A percentile compares a stretch with the other conserved stretches of the same genome.
Conservation (phyloP, 2,797 vertebrate genomes). For the Myotis findleyi region DNA sequence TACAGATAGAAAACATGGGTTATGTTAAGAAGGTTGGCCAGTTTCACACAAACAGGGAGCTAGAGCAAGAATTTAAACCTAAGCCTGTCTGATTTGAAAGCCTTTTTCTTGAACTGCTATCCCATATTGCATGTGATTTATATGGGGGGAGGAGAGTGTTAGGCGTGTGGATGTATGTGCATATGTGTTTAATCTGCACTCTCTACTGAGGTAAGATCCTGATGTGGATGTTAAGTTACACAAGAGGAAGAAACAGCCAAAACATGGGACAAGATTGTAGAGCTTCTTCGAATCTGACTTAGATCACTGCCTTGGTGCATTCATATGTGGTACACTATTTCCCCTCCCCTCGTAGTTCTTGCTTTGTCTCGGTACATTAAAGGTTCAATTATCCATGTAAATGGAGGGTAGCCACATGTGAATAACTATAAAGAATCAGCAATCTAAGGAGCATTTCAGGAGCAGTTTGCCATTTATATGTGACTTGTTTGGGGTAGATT, state of each 20-base stretch:
- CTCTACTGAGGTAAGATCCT: too few species aligned
- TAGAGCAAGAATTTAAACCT: neutral
- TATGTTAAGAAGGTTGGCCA: neutral
- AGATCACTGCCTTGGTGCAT: neutral
- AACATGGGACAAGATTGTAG: neutral
- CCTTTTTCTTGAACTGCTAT: neutral
- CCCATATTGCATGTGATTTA: neutral
- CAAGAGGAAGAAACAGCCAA: neutral
- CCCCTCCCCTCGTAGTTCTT: neutral
- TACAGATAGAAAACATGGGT: neutral
- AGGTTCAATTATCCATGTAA: neutral
- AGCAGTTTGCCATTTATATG: conserved; percentile 8
- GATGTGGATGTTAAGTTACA: neutral
- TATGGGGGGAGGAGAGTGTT: neutral
- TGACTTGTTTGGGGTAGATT: neutral
- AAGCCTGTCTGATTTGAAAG: neutral
- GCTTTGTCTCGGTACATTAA: neutral
- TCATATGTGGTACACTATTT: neutral
- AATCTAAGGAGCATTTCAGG: neutral
- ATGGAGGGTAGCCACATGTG: neutral
- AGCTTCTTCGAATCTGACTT: neutral
- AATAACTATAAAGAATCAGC: neutral
- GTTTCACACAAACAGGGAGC: neutral
- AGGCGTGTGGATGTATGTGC: neutral
- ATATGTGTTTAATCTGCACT: neutral